phyloP scores from a whole-genome alignment of 2,888 invertebrate genomes.

The Limnephilus lunatus region DNA sequence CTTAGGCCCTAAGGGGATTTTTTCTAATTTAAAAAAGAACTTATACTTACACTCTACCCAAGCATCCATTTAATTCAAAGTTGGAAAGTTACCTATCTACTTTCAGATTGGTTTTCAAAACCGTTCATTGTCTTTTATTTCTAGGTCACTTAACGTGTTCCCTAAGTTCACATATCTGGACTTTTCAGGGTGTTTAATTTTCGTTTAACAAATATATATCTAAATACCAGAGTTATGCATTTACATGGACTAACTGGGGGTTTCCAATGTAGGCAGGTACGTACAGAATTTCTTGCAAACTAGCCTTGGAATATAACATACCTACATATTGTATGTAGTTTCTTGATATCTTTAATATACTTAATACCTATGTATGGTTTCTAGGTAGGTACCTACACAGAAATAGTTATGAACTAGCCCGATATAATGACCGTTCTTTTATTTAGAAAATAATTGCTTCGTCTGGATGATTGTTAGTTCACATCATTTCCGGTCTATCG shows the following conservation, averaged over 20 bases:
- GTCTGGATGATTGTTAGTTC: constrained; percentile 5
- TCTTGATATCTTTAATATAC: too few relatives aligned
- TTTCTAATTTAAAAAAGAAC: too few relatives aligned
- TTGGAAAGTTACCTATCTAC: background rate
- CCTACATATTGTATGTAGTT: background rate
- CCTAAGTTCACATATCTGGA: background rate
- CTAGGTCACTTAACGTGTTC: background rate
- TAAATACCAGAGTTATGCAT: too few relatives aligned
- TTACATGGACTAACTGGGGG: too few relatives aligned
- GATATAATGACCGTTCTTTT: background rate
- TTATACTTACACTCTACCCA: too few relatives aligned
- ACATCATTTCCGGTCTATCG: constrained; percentile 10
- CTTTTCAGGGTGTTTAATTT: background rate
- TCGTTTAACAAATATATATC: background rate
- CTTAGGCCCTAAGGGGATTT: too few relatives aligned
- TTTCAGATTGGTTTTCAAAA: background rate
- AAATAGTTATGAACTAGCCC: background rate
- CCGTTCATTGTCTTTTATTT: background rate
- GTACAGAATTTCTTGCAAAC: background rate
- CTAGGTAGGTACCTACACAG: too few relatives aligned
- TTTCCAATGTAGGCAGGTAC: too few relatives aligned
- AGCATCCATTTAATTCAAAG: too few relatives aligned
- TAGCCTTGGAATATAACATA: background rate
- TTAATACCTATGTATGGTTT: too few relatives aligned
- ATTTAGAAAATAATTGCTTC: background rate